Conservation (phyloP, 2,797 vertebrate species). For the Tenualosa thibaudeaui region DNA sequence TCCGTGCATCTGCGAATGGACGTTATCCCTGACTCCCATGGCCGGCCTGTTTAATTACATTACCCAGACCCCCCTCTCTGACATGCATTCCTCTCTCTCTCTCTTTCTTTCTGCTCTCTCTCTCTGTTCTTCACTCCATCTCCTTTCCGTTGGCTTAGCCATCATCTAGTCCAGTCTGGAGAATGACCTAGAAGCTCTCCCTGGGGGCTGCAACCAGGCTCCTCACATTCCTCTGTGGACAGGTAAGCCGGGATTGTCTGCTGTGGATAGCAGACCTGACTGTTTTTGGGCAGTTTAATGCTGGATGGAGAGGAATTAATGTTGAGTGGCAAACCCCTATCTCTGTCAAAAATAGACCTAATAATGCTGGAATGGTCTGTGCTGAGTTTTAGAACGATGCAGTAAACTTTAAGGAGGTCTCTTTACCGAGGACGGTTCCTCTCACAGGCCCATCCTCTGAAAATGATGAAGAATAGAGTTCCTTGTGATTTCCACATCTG, state of each 20-base stretch:
- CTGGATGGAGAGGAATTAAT: neutral
- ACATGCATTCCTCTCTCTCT: constrained; percentile 4
- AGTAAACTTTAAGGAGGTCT: neutral
- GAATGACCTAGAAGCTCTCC: neutral
- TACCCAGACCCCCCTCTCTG: neutral
- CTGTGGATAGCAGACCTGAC: neutral
- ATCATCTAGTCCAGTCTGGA: neutral
- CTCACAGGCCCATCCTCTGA: neutral
- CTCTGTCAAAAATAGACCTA: neutral
- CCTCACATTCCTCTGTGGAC: neutral
- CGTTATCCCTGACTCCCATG: neutral
- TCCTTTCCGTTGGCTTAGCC: neutral
- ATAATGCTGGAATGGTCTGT: neutral
- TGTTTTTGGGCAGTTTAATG: neutral
- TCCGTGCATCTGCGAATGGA: neutral
- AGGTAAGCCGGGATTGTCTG: neutral
- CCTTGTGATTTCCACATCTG: neutral
- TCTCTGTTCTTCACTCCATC: neutral
- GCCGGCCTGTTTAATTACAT: neutral
- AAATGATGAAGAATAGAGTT: neutral
- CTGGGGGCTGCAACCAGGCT: no score
- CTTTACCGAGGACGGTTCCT: neutral
- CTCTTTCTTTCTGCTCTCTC: neutral
- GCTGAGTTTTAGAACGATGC: neutral
- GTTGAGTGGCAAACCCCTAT: neutral